These are phyloP conservation scores for Podarcis raffonei DNA, from an alignment of 2,113 vertebrate species.

Conservation along the genomic window DNA sequence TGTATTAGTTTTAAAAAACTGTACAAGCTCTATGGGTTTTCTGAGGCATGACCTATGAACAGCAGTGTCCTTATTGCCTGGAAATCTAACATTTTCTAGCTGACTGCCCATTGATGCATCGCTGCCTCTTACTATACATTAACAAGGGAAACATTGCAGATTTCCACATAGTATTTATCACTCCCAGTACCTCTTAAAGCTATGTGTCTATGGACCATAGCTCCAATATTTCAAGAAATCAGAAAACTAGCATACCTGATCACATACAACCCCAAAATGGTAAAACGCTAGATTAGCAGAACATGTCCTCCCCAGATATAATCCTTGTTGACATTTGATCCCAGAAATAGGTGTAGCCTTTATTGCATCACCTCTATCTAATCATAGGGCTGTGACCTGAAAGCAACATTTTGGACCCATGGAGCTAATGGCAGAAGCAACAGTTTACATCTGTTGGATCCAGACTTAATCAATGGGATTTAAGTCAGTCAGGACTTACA, in stretches of 20 bases:
- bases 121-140: constrained; percentile 33
- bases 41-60: constrained; percentile 17
- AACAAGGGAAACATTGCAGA: constrained; percentile 49
- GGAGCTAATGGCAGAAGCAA: too few relatives aligned
- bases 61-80: constrained; percentile 30
- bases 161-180: constrained; percentile 54
- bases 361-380: background rate
- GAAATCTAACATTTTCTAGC: constrained; percentile 46
- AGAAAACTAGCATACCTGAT: background rate
- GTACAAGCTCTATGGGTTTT: background rate
- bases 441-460: too few relatives aligned
- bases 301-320: background rate
- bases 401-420: too few relatives aligned
- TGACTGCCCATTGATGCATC: constrained; percentile 46
- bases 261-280: background rate
- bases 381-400: background rate
- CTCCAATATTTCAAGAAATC: background rate
- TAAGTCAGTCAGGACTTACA: too few relatives aligned
- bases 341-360: background rate
- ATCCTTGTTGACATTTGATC: background rate
- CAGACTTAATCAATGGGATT: too few relatives aligned
- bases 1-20: background rate
- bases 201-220: background rate
- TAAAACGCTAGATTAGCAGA: background rate
- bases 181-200: constrained; percentile 3